Evolutionary conservation across 2,797 vertebrate species (phyloP), one percentile per base, ranked within the genome.

Genomic region (Telmatherina bonti): DNA sequence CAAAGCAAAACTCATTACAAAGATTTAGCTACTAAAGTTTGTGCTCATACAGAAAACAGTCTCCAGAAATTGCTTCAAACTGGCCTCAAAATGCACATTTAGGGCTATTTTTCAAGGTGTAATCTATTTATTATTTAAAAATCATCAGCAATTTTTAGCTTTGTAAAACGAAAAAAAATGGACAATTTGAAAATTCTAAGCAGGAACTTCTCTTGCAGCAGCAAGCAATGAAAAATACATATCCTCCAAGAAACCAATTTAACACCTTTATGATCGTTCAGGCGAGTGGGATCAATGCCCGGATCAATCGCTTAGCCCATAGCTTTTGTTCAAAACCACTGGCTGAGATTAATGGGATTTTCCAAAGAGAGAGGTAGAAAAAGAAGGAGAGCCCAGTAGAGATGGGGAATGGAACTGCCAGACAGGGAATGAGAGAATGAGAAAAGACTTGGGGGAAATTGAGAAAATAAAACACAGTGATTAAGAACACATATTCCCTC

Each of bases 191-290:
- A 86, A 81, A 76, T 24, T 80, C 70, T 67, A 63, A 75, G 82
- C 54, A 88, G 78, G 72, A 90, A 87, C 84, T 80, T 83, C 76
- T 81, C 86, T 82, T 79, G 71, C 68, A 84, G 72, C 66, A 85
- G 85, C 82, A 81, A 70, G 87, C 82, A 65, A 92, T 93, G 83
- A 94, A 94, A 94, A 92, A 93, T 92, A 85, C 88, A 93, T 93
- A 94, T 93, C 88, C 90, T 92, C 90, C 91, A 88, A 92, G 91
- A 92, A 93, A 93, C 91, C 93, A 93, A 93, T 93, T 93, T 93
- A 93, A 92, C 90, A 93, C 92, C 91, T 93, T 94, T 93, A 93
- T 90, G 86, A 91, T 92, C 86, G 86, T 92, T 93, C 85, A 92
- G 89, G 85, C 85, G 83, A 85, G 84, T 88, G 83, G 88, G 91